Conservation (phyloP, 2,888 invertebrate genomes). For the Mythimna vitellina region DNA sequence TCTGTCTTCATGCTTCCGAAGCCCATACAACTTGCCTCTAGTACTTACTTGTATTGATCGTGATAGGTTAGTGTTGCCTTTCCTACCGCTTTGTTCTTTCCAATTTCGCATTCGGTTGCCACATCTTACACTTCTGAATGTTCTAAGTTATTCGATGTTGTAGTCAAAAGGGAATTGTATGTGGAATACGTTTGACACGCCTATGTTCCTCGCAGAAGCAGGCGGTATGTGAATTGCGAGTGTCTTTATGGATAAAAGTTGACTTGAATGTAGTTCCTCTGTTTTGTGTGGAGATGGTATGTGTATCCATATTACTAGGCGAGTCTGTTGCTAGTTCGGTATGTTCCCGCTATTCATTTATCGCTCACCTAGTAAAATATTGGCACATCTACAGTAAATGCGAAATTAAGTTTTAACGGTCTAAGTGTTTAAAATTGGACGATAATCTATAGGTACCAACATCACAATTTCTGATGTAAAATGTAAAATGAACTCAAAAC, state of each 20-base stretch:
- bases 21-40: slow-evolving; percentile 11
- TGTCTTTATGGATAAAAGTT: neutral
- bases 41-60: slow-evolving; percentile 39
- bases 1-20: slow-evolving; percentile 8
- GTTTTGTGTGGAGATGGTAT: neutral
- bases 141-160: slow-evolving; percentile 19
- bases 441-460: no score
- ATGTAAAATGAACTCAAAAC: no score
- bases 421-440: no score
- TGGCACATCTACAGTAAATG: no score
- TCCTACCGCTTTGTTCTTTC: slow-evolving; percentile 35
- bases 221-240: neutral
- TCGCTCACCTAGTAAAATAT: no score
- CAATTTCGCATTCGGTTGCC: slow-evolving; percentile 41
- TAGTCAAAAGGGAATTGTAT: slow-evolving; percentile 5
- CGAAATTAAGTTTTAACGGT: no score
- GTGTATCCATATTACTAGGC: neutral
- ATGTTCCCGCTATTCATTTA: no score
- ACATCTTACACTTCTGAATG: slow-evolving; percentile 37
- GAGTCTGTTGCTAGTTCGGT: no score
- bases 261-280: neutral
- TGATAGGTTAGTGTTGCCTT: slow-evolving; percentile 49
- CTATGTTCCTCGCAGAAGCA: neutral
- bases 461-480: no score
- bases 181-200: slow-evolving; percentile 17